These are phyloP conservation scores for Napeogenes sylphis DNA, from an alignment of 2,888 invertebrate genomes.

Conservation along the genomic window DNA sequence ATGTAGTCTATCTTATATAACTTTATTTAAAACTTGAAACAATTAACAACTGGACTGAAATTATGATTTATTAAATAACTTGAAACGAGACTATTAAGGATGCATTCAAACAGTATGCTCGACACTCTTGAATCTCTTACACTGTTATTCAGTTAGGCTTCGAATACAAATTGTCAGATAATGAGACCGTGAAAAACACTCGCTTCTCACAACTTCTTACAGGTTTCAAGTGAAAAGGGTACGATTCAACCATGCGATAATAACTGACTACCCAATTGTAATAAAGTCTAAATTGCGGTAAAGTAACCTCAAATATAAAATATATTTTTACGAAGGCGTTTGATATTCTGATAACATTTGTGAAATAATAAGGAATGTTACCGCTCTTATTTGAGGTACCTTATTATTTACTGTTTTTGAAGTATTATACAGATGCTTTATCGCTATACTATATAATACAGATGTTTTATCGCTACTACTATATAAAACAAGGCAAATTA, in stretches of 20 bases:
- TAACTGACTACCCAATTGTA: background rate
- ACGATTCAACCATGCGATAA: slow-evolving; percentile 6
- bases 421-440: background rate
- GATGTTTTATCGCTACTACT: no score
- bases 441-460: no score
- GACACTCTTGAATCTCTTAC: slow-evolving; percentile 20
- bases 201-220: slow-evolving; percentile 58
- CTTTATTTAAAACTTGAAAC: no score
- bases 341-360: slow-evolving; percentile 65
- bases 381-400: slow-evolving; percentile 46
- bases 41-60: no score
- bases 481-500: no score
- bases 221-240: slow-evolving; percentile 22
- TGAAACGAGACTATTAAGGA: slow-evolving; percentile 12
- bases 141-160: slow-evolving; percentile 38
- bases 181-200: slow-evolving; percentile 68
- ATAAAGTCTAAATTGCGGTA: slow-evolving; percentile 13
- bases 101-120: slow-evolving; percentile 18
- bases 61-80: slow-evolving; percentile 4
- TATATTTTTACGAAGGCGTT: no score
- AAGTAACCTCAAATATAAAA: slow-evolving; percentile 19
- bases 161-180: slow-evolving; percentile 72
- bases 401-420: slow-evolving; percentile 36
- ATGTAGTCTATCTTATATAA: no score
- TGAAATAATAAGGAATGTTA: slow-evolving; percentile 60